Conservation (phyloP, 2,797 vertebrate species). For the Cyprinella venusta region DNA sequence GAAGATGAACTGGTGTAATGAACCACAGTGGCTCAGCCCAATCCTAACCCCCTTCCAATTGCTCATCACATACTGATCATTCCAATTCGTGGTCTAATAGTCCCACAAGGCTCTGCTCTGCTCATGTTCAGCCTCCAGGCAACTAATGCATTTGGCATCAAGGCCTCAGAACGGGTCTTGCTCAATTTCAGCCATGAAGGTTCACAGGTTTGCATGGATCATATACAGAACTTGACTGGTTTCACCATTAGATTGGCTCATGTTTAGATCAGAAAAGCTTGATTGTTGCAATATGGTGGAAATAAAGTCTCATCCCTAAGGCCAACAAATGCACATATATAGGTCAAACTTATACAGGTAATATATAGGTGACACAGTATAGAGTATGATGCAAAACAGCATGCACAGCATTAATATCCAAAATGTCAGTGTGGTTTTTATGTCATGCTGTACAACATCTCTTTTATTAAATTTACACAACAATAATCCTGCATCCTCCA, state of each 20-base stretch:
- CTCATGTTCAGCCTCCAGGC: constrained; percentile 54
- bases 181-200: constrained; percentile 64
- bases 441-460: constrained; percentile 73
- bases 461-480: constrained; percentile 75
- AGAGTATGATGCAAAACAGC: constrained; percentile 71
- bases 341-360: not conserved
- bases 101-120: constrained; percentile 59
- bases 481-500: constrained; percentile 69
- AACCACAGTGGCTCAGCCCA: constrained; percentile 64
- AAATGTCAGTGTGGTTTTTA: constrained; percentile 80
- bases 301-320: not conserved
- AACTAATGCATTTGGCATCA: constrained; percentile 63
- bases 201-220: constrained; percentile 54
- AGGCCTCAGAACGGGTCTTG: constrained; percentile 42
- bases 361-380: too few relatives aligned
- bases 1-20: constrained; percentile 69
- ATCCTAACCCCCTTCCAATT: constrained; percentile 60
- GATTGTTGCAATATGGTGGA: constrained; percentile 29
- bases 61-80: constrained; percentile 70
- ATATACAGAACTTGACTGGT: constrained; percentile 27
- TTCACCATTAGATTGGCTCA: constrained; percentile 37
- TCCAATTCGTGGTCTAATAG: constrained; percentile 64
- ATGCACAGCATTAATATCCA: constrained; percentile 72
- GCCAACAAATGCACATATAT: constrained; percentile 5
- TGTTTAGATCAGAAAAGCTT: constrained; percentile 11